These are phyloP conservation scores for Panurus biarmicus DNA, from an alignment of 2,113 vertebrate genomes.

Conservation along the genomic window DNA sequence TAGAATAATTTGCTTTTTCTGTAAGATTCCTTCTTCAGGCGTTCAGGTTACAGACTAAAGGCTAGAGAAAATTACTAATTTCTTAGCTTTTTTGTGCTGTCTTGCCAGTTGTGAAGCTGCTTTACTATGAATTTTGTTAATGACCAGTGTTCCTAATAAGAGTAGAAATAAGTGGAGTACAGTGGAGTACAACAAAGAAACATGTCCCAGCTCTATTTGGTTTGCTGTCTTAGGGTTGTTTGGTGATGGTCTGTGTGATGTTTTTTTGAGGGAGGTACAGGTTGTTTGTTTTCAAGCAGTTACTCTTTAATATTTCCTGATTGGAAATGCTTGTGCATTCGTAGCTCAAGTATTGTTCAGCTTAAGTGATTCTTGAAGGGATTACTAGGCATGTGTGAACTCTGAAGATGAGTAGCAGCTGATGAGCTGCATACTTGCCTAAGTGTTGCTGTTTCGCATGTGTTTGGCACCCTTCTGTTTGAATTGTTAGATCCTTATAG, in stretches of 20 bases:
- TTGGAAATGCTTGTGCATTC: not conserved
- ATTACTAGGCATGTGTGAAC: not conserved
- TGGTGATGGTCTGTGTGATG: not conserved
- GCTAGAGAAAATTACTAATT: not conserved
- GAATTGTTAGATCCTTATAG: not conserved
- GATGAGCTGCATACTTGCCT: not conserved
- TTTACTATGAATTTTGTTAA: not conserved
- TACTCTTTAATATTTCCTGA: not conserved
- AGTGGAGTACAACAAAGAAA: not conserved
- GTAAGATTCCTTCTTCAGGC: not conserved
- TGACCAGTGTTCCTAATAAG: not conserved
- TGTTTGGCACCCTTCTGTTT: not conserved
- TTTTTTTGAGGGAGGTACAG: not conserved
- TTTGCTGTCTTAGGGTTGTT: not conserved
- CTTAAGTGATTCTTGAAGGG: not conserved
- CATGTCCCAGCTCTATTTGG: not conserved
- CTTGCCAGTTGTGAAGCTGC: not conserved
- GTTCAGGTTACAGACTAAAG: not conserved
- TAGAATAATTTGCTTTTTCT: not conserved
- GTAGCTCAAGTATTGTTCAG: not conserved
- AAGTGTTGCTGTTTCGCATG: rapidly evolving
- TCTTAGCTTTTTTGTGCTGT: not conserved
- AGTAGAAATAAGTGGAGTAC: not conserved
- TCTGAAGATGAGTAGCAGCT: not conserved
- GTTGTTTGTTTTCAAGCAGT: not conserved